Base-by-base conservation (phyloP, 2,797 vertebrate species). In the Anableps anableps region DNA sequence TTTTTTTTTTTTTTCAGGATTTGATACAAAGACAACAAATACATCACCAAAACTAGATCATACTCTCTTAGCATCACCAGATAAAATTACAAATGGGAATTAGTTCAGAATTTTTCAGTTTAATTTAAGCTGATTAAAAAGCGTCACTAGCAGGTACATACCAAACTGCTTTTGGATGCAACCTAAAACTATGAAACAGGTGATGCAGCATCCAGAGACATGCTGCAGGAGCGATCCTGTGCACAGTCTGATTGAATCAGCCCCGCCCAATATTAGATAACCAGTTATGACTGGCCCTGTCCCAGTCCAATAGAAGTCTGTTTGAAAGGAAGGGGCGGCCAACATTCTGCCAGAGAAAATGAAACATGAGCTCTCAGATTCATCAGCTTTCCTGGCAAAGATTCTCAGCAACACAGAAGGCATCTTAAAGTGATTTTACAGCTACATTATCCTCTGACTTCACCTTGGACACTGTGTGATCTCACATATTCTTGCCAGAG, bases 201-300 rank as follows among this genome's bases (percentile, higher is more conserved):
- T 75, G 50, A 71, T 58, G 29, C 17, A 55, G 79, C 36, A 45
- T 66, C 21, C 16, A 36, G 31, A 38, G 64, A 47, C 41, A 23
- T 55, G 48, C 48, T 50, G 31, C 23, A 47, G 75, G 38, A 45
- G 50, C 31, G 11, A 43, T 58, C 51, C 47, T 45, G 48, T 47
- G 64, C 34, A 80, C 72, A n/a, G 23, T 31, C 51, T 80, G 58
- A 80, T 80, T 34, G 16, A 80, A 75, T 80, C 74, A 80, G 48
- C 68, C 51, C 51, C 51, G 26, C 29, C 74, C 48, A 21, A 19
- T 71, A 71, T 76, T 80, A 60, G 74, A 76, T 75, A 51, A 80
- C 17, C 45, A 6, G 43, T 43, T 66, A 70, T 60, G 64, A 71
- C 34, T 70, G 31, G 31, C 31, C 64, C 64, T 75, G 64, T 71